Conservation (phyloP, 2,113 vertebrate genomes). For the Sciurus niger region DNA sequence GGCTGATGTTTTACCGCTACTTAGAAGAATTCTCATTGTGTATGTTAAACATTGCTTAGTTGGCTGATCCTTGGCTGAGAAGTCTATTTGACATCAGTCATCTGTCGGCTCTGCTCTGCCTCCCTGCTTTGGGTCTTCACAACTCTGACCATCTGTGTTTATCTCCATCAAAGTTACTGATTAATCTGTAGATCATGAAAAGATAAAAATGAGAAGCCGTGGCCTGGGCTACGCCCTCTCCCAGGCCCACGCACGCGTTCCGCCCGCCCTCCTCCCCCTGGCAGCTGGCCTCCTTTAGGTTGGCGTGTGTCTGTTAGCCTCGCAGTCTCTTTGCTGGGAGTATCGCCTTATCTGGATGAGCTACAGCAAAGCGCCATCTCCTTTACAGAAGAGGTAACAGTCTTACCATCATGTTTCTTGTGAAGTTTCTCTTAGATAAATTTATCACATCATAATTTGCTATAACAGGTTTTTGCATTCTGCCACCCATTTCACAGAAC, state of each 20-base stretch:
- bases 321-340: not conserved
- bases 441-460: not conserved
- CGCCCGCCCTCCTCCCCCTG: not conserved
- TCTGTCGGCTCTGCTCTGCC: not conserved
- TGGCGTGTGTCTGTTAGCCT: not conserved
- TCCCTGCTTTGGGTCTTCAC: not conserved
- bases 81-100: slow-evolving; percentile 21
- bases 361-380: not conserved
- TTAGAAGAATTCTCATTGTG: not conserved
- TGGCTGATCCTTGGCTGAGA: not conserved
- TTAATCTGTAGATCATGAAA: not conserved
- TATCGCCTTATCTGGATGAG: not conserved
- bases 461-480: not conserved
- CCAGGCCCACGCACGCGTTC: not conserved
- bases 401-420: not conserved
- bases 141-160: not conserved
- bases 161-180: not conserved
- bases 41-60: not conserved
- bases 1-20: not conserved
- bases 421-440: not conserved
- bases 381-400: not conserved
- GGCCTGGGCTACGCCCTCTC: not conserved
- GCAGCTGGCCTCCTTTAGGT: not conserved
- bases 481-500: not conserved
- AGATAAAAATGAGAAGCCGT: not conserved